A percentile compares a stretch with the other conserved stretches of the same genome.
phyloP scores from a whole-genome alignment of 2,888 invertebrate species.

The Romanomermis culicivorax region DNA sequence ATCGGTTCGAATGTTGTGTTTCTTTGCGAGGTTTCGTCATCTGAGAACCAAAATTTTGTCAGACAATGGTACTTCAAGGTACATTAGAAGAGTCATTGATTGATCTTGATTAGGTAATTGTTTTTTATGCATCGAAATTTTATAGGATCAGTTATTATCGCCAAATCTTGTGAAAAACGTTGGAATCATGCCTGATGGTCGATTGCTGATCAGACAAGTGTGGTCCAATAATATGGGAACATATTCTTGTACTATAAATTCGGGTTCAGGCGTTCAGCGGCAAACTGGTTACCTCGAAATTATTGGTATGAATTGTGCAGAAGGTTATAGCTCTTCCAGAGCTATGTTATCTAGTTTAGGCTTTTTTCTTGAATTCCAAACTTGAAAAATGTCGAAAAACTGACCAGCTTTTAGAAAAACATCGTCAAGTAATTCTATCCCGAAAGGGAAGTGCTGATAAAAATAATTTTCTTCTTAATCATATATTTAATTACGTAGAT shows the following conservation, averaged over 20 bases:
- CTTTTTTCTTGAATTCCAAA: no score
- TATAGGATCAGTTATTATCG: constrained; percentile 14
- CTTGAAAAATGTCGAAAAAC: no score
- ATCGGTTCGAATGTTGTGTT: constrained; percentile 76
- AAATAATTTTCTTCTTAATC: no score
- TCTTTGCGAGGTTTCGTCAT: constrained; percentile 78
- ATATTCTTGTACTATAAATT: constrained; percentile 66
- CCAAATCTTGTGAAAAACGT: constrained; percentile 58
- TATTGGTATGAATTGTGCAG: constrained; percentile 40
- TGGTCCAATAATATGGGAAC: constrained; percentile 54
- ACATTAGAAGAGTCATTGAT: neutral
- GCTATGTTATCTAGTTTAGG: no score
- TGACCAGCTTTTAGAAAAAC: no score
- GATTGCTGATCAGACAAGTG: constrained; percentile 32
- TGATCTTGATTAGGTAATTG: neutral
- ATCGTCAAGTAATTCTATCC: no score
- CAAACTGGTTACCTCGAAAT: constrained; percentile 60
- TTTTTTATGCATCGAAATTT: constrained; percentile 11
- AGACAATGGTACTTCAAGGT: constrained; percentile 13
- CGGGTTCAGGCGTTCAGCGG: constrained; percentile 77
- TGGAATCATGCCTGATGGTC: constrained; percentile 17
- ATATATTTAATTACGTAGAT: no score
- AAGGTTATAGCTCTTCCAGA: no score
- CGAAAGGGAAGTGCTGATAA: no score
- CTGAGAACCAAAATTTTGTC: constrained; percentile 40